Base-by-base conservation (phyloP, 2,888 invertebrate genomes). In the Branchinecta sandiegonensis region DNA sequence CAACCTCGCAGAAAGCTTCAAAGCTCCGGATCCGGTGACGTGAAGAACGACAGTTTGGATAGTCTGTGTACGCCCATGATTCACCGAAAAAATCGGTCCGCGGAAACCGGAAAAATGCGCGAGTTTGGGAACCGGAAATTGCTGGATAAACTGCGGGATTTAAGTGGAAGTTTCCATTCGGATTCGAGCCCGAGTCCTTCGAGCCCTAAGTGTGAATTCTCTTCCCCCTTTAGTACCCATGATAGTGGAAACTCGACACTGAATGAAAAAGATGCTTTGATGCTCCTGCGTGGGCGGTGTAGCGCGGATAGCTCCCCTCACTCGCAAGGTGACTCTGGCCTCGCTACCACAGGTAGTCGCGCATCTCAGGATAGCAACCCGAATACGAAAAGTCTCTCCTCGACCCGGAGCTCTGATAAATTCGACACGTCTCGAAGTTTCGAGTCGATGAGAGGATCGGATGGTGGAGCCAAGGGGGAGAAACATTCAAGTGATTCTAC, bases 401-500 rank as follows among this genome's bases (percentile, higher is more conserved):
- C 56, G 17, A 56, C 56, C 56, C 56, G 56, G 17, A 56, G 56
- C 9, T 56, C 56, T 56, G 56, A 56, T 14, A 56, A 56, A 56
- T 56, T 56, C 17, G 56, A 56, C 17, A 56, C 56, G 14, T 56
- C 56, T 14, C n/a, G 56, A 56, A 56, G 56, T 56, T 8, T 56
- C 8, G 56, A 56, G 17, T 56, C 56, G 17, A 56, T 14, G n/a
- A n/a, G 56, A 9, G 56, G 56, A 8, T 56, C 56, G 48, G 69
- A 75, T 12, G 77, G 75, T 63, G 73, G 72, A 14, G 75, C 77
- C 11, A 76, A 76, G 47, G 75, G 74, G 50, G 77, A 77, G 69
- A 78, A 78, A 56, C n/a, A 56, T n/a, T 56, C 56, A 1, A 56
- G 56, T 17, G 56, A 56, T 56, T 56, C 56, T 56, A 56, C 56